A percentile compares a stretch with the other conserved stretches of the same genome.
Conservation (phyloP, 2,888 invertebrate genomes). For the Oeneis ivallda region DNA sequence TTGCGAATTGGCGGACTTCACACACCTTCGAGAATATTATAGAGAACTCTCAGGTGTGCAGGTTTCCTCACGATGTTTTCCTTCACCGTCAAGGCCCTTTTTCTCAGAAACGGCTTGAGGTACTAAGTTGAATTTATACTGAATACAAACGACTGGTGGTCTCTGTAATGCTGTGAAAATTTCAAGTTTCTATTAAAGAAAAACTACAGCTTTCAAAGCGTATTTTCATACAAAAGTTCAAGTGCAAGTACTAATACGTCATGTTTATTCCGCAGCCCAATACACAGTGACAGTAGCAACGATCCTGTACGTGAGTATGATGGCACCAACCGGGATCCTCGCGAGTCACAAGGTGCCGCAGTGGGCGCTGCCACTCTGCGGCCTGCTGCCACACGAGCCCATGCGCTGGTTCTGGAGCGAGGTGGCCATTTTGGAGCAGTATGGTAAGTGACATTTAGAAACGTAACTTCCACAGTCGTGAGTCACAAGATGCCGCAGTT, state of each 20-base stretch:
- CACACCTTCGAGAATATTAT: too few species aligned
- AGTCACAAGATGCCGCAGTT: constrained; percentile 13
- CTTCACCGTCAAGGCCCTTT: too few species aligned
- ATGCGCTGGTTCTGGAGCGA: constrained; percentile 58
- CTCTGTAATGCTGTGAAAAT: too few species aligned
- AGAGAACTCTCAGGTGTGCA: too few species aligned
- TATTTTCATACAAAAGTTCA: too few species aligned
- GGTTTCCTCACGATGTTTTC: too few species aligned
- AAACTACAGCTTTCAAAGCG: too few species aligned
- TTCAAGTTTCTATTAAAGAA: too few species aligned
- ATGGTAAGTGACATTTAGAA: constrained; percentile 47
- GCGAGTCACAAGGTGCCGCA: constrained; percentile 6
- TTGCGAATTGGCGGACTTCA: too few species aligned
- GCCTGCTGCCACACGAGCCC: constrained; percentile 60
- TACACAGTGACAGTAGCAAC: constrained; percentile 51
- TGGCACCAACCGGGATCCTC: constrained; percentile 43
- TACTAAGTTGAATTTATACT: too few species aligned
- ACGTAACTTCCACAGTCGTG: constrained; percentile 27
- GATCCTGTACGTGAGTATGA: constrained; percentile 46
- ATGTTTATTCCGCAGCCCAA: constrained; percentile 45
- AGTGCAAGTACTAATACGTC: not conserved
- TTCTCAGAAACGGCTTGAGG: too few species aligned
- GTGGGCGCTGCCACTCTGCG: constrained; percentile 37
- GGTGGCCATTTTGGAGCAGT: constrained; percentile 47
- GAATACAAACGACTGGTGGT: too few species aligned